phyloP scores from a whole-genome alignment of 2,113 vertebrate species.

The Gymnogyps californianus region DNA sequence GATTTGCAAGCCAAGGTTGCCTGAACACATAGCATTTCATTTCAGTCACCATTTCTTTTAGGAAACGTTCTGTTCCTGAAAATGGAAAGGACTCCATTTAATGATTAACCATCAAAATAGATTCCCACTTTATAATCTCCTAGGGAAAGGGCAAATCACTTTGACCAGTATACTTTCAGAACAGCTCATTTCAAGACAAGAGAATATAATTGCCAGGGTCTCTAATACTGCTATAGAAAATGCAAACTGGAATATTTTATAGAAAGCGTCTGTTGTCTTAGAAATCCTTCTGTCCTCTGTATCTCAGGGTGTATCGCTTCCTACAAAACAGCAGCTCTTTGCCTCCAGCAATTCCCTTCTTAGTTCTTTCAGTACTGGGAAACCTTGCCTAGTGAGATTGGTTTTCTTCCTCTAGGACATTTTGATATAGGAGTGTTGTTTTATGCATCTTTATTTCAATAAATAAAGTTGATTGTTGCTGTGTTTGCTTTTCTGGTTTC shows the following conservation, averaged over 20 bases:
- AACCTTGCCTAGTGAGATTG: slow-evolving; percentile 27
- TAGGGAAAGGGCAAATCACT: not conserved
- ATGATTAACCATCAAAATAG: slow-evolving; percentile 48
- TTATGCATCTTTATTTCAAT: slow-evolving; percentile 56
- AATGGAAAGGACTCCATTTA: slow-evolving; percentile 22
- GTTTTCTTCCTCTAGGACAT: slow-evolving; percentile 46
- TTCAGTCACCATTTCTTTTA: not conserved
- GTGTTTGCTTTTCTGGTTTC: slow-evolving; percentile 49
- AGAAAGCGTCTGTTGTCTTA: not conserved
- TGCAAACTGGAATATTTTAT: not conserved
- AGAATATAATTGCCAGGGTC: not conserved
- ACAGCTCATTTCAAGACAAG: not conserved
- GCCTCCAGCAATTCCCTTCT: not conserved
- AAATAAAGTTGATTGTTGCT: slow-evolving; percentile 45
- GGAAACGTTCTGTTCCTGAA: not conserved
- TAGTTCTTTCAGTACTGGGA: not conserved
- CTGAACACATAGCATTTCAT: not conserved
- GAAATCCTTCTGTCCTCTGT: not conserved
- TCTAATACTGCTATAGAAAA: not conserved
- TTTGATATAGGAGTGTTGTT: slow-evolving; percentile 39
- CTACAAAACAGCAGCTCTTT: not conserved
- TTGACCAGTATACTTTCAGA: not conserved
- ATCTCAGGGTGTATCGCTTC: not conserved
- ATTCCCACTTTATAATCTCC: not conserved
- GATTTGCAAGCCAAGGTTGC: not conserved